Conservation (phyloP, 1,140 invertebrate genomes). For the Heliconius congener region DNA sequence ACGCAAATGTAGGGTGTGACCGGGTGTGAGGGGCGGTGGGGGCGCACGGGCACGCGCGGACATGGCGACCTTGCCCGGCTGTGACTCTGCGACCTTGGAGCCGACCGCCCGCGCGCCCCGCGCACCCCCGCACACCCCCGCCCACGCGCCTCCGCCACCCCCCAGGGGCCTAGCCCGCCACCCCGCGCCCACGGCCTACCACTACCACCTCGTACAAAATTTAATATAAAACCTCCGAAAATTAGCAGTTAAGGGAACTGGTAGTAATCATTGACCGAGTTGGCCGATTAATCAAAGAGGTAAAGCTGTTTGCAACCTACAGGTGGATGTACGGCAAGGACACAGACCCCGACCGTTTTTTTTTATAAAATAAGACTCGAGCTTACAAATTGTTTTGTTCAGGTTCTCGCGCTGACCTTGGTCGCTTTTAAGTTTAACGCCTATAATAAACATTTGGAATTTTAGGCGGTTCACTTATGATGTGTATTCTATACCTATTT, state of each 20-base stretch:
- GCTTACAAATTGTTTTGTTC: slow-evolving; percentile 26
- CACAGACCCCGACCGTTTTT: slow-evolving; percentile 18
- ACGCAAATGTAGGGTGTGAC: slow-evolving; percentile 73
- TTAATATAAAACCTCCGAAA: slow-evolving; percentile 58
- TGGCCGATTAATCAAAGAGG: slow-evolving; percentile 16
- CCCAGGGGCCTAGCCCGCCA: slow-evolving; percentile 9
- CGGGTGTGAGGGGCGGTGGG: slow-evolving; percentile 57
- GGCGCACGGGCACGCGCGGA: slow-evolving; percentile 71
- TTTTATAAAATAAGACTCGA: slow-evolving; percentile 18
- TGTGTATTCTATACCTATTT: background rate
- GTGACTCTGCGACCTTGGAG: slow-evolving; percentile 79
- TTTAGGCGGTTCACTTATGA: background rate
- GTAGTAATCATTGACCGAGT: slow-evolving; percentile 21
- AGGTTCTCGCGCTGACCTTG: slow-evolving; percentile 18
- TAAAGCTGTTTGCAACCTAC: slow-evolving; percentile 19
- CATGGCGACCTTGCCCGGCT: slow-evolving; percentile 78
- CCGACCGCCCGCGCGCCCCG: slow-evolving; percentile 52
- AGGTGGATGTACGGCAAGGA: slow-evolving; percentile 32
- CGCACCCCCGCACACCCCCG: slow-evolving; percentile 41
- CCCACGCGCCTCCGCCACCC: slow-evolving; percentile 49
- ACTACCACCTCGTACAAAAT: slow-evolving; percentile 71
- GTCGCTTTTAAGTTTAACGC: background rate
- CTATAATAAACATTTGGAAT: background rate
- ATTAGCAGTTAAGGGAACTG: slow-evolving; percentile 36
- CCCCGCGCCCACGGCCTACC: slow-evolving; percentile 45